Evolutionary conservation across 2,888 invertebrate species (phyloP), one percentile per base, ranked within the genome.

Genomic region (Phengaris arion): DNA sequence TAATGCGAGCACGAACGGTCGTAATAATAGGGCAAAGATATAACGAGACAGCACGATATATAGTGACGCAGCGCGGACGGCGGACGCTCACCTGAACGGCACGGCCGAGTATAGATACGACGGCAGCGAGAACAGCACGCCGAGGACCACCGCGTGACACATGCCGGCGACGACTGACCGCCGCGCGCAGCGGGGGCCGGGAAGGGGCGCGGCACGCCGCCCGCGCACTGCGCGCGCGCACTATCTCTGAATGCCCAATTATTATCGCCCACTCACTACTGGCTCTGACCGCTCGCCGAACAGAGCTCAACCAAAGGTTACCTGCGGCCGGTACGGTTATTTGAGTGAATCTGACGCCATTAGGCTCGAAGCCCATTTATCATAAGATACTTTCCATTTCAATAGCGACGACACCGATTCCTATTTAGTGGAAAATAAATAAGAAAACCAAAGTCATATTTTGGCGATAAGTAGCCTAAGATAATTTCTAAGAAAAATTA

Each of bases 61-160:
- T 22, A 64, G 59, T 76, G 72, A 76, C 59, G 76, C 46, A 69
- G 35, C 15, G 76, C 74, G 73, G 72, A 75, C 75, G 84, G 75
- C 75, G 72, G 69, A 75, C 75, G 84, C 89, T 91, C 89, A 92
- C 92, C 91, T 91, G 90, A 91, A 92, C 81, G 91, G 90, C 77
- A 90, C 89, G 77, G 89, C 89, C 81, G 92, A 88, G 85, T 91
- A 92, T 78, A 92, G 82, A 82, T 91, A 91, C 46, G 92, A 91
- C 77, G 92, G 92, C 83, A 92, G 84, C 80, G 92, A 92, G 80
- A 91, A 88, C 81, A 92, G 81, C 81, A 92, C 92, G 76, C 92
- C 92, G 81, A 92, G 89, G 75, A 92, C 91, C 81, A 92, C 87
- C 81, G 91, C 89, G 87, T 91, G 90, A 82, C 92, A 92, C 91